phyloP scores from a whole-genome alignment of 2,797 vertebrate genomes.

The Micromesistius poutassou region DNA sequence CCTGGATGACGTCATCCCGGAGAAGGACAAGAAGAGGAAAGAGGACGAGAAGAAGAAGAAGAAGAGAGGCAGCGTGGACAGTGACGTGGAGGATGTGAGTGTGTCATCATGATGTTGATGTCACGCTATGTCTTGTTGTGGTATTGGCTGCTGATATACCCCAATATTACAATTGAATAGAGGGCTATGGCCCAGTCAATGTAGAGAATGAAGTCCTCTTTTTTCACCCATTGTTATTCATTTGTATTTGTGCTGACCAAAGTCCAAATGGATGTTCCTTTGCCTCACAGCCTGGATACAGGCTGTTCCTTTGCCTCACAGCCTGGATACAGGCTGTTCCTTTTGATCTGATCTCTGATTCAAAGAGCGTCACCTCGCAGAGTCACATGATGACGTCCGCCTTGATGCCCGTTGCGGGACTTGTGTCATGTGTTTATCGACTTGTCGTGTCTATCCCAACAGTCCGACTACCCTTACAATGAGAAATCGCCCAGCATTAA shows the following conservation, averaged over 20 bases:
- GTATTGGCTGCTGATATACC: background rate
- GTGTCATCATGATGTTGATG: background rate
- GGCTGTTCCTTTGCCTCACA: background rate
- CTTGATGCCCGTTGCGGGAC: constrained; percentile 24
- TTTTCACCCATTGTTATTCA: background rate
- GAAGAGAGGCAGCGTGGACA: constrained; percentile 84
- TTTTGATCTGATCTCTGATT: no score
- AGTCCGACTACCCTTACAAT: constrained; percentile 96
- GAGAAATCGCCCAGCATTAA: constrained; percentile 98
- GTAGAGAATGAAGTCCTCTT: background rate
- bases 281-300: background rate
- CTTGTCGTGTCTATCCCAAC: constrained; percentile 68
- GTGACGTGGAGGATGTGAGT: constrained; percentile 92
- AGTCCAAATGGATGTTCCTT: background rate
- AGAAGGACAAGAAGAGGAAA: constrained; percentile 99
- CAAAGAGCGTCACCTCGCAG: background rate
- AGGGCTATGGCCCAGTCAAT: background rate
- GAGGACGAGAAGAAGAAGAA: constrained; percentile 96
- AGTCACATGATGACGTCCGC: background rate
- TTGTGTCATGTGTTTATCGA: constrained; percentile 28
- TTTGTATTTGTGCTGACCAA: background rate
- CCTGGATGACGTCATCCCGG: constrained; percentile 95
- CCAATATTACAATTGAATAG: background rate
- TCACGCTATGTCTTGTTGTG: no score
- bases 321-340: no score